Percentiles rank a stretch among this genome's conserved stretches.
phyloP scores from a whole-genome alignment of 35 echinoderm and acorn worm genomes.

The Ophioderma brevispina region DNA sequence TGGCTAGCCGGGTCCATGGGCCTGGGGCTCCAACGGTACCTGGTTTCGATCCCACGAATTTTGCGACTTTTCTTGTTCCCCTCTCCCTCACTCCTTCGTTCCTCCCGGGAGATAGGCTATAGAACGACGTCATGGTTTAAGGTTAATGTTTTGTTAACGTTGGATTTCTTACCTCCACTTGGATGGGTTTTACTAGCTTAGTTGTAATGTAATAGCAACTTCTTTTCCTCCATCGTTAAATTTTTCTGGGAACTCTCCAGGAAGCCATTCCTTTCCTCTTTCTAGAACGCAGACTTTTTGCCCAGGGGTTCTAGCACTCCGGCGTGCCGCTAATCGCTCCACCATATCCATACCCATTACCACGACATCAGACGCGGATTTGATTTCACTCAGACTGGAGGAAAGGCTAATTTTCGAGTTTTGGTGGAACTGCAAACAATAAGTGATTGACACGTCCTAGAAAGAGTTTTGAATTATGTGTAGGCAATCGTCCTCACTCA shows the following conservation, averaged over 20 bases:
- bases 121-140: too few species aligned
- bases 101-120: too few species aligned
- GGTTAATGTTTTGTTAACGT: too few species aligned
- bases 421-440: not conserved
- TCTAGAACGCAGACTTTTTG: conserved; percentile 71
- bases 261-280: conserved; percentile 76
- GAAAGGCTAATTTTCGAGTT: conserved; percentile 64
- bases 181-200: not conserved
- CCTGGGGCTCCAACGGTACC: too few species aligned
- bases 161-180: conserved; percentile 1
- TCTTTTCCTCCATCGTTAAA: not conserved
- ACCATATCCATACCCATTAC: conserved; percentile 73
- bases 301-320: conserved; percentile 60
- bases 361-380: conserved; percentile 66
- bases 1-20: too few species aligned
- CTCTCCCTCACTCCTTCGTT: too few species aligned
- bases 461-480: too few species aligned
- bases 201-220: not conserved
- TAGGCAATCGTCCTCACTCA: too few species aligned
- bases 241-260: conserved; percentile 74
- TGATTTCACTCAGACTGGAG: conserved; percentile 50
- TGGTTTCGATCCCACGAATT: too few species aligned
- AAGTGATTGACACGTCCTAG: too few species aligned
- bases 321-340: conserved; percentile 59
- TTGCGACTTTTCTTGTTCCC: too few species aligned